Evolutionary conservation across 35 echinoderm and acorn worm species (phyloP).

Genomic region (Heliocidaris erythrogramma): DNA sequence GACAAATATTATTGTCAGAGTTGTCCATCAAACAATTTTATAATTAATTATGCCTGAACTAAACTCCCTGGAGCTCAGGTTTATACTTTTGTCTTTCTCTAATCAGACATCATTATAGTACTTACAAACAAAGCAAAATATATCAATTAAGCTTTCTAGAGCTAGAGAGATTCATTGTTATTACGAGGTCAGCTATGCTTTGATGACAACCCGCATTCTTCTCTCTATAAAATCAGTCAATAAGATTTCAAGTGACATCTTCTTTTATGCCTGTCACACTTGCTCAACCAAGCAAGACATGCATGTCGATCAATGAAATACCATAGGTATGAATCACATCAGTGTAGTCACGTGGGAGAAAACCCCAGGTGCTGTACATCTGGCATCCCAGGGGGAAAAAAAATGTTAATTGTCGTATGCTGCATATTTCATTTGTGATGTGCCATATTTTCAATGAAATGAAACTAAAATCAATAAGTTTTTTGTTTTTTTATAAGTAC

Average conservation of each 20-base stretch:
- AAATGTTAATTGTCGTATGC: not conserved
- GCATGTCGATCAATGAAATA: not conserved
- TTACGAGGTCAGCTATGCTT: not conserved
- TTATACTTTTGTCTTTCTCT: too few species aligned
- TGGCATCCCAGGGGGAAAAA: not conserved
- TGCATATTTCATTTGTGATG: not conserved
- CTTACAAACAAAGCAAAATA: too few species aligned
- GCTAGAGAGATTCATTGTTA: not conserved
- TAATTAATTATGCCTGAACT: too few species aligned
- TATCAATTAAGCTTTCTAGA: too few species aligned
- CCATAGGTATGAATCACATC: not conserved
- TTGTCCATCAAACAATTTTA: too few species aligned
- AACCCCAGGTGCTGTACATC: not conserved
- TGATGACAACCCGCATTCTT: not conserved
- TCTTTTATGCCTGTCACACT: conserved; percentile 1
- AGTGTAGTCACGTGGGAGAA: not conserved
- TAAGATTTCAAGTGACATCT: conserved; percentile 2
- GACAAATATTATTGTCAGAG: too few species aligned
- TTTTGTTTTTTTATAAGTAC: not conserved
- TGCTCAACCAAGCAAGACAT: conserved; percentile 9
- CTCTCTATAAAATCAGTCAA: not conserved
- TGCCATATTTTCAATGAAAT: not conserved
- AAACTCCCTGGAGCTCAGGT: too few species aligned
- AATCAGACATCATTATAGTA: too few species aligned
- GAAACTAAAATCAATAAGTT: not conserved